Evolutionary conservation across 2,888 invertebrate species (phyloP).

Genomic region (Apodemia mormo): DNA sequence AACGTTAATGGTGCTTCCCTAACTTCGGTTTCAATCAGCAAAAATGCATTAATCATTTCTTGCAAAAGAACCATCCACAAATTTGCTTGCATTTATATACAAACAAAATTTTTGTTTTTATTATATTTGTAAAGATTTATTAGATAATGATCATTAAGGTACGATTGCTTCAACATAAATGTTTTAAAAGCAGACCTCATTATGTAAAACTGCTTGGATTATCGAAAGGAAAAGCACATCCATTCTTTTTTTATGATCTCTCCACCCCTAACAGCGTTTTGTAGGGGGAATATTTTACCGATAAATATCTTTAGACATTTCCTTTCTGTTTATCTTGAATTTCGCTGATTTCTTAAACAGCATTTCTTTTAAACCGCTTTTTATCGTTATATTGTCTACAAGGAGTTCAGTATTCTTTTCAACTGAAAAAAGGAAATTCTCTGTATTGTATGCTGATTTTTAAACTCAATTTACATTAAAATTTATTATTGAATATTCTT

Average conservation of each 20-base stretch:
- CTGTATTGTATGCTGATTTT: neutral
- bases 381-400: conserved; percentile 45
- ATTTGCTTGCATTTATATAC: too few relatives aligned
- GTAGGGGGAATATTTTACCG: conserved; percentile 68
- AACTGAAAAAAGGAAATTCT: neutral
- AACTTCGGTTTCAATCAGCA: too few relatives aligned
- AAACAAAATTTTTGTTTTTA: too few relatives aligned
- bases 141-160: neutral
- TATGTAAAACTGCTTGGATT: conserved; percentile 38
- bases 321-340: conserved; percentile 71
- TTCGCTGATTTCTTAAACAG: conserved; percentile 72
- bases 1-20: too few relatives aligned
- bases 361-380: conserved; percentile 65
- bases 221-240: conserved; percentile 48
- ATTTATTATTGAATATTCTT: neutral
- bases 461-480: neutral
- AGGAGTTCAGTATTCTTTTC: conserved; percentile 20
- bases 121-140: too few relatives aligned
- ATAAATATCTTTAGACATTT: conserved; percentile 73
- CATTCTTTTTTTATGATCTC: conserved; percentile 61
- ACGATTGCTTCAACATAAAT: neutral
- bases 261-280: conserved; percentile 50
- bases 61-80: too few relatives aligned
- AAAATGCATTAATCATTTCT: too few relatives aligned
- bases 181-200: conserved; percentile 31